Percentiles rank a stretch among this genome's conserved stretches.
Conservation (phyloP, 2,797 vertebrate species). For the Xyrichtys novacula region DNA sequence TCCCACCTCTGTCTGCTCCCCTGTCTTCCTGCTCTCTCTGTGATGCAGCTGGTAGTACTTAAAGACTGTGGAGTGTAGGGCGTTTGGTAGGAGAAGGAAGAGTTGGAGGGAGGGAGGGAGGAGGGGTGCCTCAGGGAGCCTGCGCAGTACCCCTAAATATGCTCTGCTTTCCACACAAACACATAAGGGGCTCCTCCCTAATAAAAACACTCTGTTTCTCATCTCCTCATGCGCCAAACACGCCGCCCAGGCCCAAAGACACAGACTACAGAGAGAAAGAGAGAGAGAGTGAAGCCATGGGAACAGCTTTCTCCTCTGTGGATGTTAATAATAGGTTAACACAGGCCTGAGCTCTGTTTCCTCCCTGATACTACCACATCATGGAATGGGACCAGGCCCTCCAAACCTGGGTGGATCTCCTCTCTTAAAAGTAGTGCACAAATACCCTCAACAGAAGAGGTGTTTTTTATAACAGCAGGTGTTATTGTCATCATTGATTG, state of each 20-base stretch:
- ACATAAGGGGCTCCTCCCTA: conserved; percentile 78
- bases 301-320: conserved; percentile 59
- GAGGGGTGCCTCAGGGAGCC: conserved; percentile 59
- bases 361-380: conserved; percentile 58
- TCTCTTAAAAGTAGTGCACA: too few relatives aligned
- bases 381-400: conserved; percentile 63
- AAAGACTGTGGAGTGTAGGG: conserved; percentile 74
- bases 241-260: conserved; percentile 69
- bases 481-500: neutral
- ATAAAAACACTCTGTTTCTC: conserved; percentile 83
- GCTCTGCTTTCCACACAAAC: conserved; percentile 73
- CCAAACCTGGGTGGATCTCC: conserved; percentile 31
- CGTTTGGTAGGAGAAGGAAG: conserved; percentile 60
- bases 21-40: conserved; percentile 58
- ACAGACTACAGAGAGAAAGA: conserved; percentile 35
- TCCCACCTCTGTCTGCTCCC: conserved; percentile 37
- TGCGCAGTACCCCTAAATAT: conserved; percentile 77
- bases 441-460: too few relatives aligned
- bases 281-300: conserved; percentile 47
- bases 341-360: conserved; percentile 50
- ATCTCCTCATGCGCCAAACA: conserved; percentile 77
- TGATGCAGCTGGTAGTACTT: conserved; percentile 87
- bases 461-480: too few relatives aligned
- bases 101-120: neutral
- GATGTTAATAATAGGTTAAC: conserved; percentile 72